Evolutionary conservation across 2,113 vertebrate species (phyloP).

Genomic region (Psammodynastes pulverulentus): DNA sequence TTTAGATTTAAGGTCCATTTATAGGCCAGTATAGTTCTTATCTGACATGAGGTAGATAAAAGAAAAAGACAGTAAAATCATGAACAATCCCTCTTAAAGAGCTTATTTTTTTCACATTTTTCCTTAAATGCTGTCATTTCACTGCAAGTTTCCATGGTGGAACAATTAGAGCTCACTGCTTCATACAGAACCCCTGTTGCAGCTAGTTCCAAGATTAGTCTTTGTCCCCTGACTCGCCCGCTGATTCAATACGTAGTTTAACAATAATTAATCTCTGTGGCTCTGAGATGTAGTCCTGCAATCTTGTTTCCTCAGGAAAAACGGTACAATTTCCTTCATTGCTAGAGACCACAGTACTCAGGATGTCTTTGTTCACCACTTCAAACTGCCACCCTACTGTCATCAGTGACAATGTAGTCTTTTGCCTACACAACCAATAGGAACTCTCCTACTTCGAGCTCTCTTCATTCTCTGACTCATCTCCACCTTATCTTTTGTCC

Average conservation of each 20-base stretch:
- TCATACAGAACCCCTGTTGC: neutral
- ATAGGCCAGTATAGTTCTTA: slow-evolving; percentile 37
- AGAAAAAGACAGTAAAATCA: slow-evolving; percentile 44
- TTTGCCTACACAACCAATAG: neutral
- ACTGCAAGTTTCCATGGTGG: neutral
- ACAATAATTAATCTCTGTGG: neutral
- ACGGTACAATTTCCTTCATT: slow-evolving; percentile 6
- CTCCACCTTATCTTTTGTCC: neutral
- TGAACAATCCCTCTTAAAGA: slow-evolving; percentile 40
- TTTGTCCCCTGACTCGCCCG: slow-evolving; percentile 33
- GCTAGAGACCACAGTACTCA: neutral
- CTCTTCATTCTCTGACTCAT: slow-evolving; percentile 1
- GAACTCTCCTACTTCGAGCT: slow-evolving; percentile 1
- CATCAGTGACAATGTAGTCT: slow-evolving; percentile 4
- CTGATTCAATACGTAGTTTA: slow-evolving; percentile 6
- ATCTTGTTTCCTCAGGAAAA: neutral
- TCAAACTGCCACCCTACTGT: slow-evolving; percentile 18
- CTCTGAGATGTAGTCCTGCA: neutral
- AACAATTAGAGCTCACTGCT: slow-evolving; percentile 21
- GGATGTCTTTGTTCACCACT: neutral
- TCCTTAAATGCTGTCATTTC: neutral
- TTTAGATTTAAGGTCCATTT: slow-evolving; percentile 54
- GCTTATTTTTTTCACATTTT: slow-evolving; percentile 33
- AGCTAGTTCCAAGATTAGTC: slow-evolving; percentile 30
- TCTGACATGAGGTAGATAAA: slow-evolving; percentile 41